A percentile compares a stretch with the other conserved stretches of the same genome.
Evolutionary conservation across 1,140 invertebrate species (phyloP).

Genomic region (Centruroides vittatus): DNA sequence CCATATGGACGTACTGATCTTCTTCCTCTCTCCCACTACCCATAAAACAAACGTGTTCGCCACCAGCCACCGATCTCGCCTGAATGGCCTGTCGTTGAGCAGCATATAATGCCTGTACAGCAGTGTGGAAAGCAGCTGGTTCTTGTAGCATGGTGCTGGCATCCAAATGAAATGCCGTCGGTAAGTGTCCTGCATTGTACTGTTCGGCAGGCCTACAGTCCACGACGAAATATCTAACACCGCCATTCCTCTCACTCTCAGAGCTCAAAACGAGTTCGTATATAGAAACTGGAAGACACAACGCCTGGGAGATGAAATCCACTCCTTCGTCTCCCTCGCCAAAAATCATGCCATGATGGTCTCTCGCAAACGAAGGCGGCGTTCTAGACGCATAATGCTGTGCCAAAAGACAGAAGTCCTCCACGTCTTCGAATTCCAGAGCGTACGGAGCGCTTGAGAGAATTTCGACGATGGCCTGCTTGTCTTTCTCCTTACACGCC

Average conservation of each 20-base stretch:
- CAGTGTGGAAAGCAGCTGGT: constrained; percentile 81
- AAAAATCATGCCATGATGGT: background rate
- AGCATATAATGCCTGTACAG: constrained; percentile 80
- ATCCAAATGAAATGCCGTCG: constrained; percentile 94
- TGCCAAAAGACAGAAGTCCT: constrained; percentile 89
- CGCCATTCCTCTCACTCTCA: constrained; percentile 4
- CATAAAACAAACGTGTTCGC: constrained; percentile 93
- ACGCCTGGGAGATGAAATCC: constrained; percentile 18
- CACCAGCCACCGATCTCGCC: constrained; percentile 73
- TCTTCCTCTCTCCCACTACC: constrained; percentile 90
- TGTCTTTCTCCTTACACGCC: background rate
- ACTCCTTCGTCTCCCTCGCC: background rate
- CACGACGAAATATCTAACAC: constrained; percentile 77
- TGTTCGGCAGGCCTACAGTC: constrained; percentile 93
- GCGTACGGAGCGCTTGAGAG: constrained; percentile 63
- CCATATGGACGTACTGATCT: constrained; percentile 96
- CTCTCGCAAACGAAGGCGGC: constrained; percentile 75
- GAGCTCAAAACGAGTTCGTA: constrained; percentile 32
- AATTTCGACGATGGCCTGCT: constrained; percentile 31
- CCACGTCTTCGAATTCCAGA: constrained; percentile 83
- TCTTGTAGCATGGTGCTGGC: constrained; percentile 95
- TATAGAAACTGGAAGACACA: constrained; percentile 84
- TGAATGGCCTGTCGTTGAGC: constrained; percentile 79
- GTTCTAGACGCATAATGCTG: constrained; percentile 88
- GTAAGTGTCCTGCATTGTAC: constrained; percentile 90